A percentile compares a stretch with the other conserved stretches of the same genome.
These are phyloP conservation scores for Botia almorhae DNA, from an alignment of 2,797 vertebrate genomes.

Conservation along the genomic window DNA sequence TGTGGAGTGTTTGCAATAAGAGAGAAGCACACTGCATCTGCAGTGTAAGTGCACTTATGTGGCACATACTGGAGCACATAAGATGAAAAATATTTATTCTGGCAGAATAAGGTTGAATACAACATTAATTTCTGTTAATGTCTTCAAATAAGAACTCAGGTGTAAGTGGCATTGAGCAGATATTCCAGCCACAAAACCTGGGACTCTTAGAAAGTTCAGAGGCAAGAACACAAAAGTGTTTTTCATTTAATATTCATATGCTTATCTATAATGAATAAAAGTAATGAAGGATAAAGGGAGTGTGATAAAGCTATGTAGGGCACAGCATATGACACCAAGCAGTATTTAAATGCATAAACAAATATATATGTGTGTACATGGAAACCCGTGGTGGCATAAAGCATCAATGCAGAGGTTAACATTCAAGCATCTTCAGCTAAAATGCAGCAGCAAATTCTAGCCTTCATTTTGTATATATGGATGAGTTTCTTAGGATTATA, in stretches of 20 bases:
- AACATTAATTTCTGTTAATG: constrained; percentile 1
- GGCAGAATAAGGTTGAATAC: constrained; percentile 7
- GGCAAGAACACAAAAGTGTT: constrained; percentile 35
- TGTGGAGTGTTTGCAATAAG: neutral
- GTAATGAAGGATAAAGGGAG: constrained; percentile 58
- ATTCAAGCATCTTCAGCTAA: constrained; percentile 42
- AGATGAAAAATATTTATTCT: constrained; percentile 15
- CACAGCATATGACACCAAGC: neutral
- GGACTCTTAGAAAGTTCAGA: neutral
- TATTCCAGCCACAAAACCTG: constrained; percentile 35
- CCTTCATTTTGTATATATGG: neutral
- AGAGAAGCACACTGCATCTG: neutral
- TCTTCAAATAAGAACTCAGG: neutral
- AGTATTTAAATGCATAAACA: neutral
- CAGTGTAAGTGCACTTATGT: constrained; percentile 72
- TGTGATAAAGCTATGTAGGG: neutral
- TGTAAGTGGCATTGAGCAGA: neutral
- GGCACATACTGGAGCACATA: constrained; percentile 46
- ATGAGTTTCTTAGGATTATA: constrained; percentile 14
- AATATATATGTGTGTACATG: neutral
- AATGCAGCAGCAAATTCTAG: constrained; percentile 2
- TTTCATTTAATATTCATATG: neutral
- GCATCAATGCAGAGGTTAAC: constrained; percentile 36
- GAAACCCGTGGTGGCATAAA: neutral
- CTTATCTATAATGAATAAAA: constrained; percentile 44